Evolutionary conservation across 2,113 vertebrate species (phyloP).

Genomic region (Calidris pygmaea): DNA sequence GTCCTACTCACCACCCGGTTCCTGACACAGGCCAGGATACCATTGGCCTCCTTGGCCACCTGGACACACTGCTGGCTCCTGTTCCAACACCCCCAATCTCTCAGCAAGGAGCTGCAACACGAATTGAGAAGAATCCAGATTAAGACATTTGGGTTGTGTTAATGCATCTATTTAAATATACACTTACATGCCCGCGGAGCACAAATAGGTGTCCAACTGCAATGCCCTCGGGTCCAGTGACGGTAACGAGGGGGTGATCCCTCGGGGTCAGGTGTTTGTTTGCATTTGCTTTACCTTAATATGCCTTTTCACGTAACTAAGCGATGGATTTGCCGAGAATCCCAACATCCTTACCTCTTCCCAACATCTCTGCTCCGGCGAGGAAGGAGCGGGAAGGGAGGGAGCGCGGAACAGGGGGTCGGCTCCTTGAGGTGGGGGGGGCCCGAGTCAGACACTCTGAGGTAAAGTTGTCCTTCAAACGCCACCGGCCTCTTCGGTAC

Average conservation of each 20-base stretch:
- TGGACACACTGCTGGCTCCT: too few relatives aligned
- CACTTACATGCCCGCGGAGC: neutral
- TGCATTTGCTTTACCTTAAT: too few relatives aligned
- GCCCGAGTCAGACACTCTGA: too few relatives aligned
- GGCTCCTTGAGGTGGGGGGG: too few relatives aligned
- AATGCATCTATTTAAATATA: neutral
- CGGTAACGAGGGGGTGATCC: neutral
- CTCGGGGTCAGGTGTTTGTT: too few relatives aligned
- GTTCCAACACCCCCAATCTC: too few relatives aligned
- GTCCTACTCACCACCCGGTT: too few relatives aligned
- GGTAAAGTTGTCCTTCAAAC: neutral
- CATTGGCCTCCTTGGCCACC: too few relatives aligned
- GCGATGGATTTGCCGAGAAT: too few relatives aligned
- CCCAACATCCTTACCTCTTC: neutral
- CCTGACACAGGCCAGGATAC: too few relatives aligned
- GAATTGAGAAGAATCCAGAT: neutral
- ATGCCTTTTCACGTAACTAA: neutral
- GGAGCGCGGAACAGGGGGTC: neutral
- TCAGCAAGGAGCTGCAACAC: too few relatives aligned
- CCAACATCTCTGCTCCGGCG: neutral
- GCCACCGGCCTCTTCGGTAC: rapidly evolving
- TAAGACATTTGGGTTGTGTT: neutral
- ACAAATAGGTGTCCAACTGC: neutral
- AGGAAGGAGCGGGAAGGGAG: too few relatives aligned
- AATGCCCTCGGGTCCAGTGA: neutral